Base-by-base conservation (phyloP, 1,140 invertebrate species). In the Heliothis subflexa region DNA sequence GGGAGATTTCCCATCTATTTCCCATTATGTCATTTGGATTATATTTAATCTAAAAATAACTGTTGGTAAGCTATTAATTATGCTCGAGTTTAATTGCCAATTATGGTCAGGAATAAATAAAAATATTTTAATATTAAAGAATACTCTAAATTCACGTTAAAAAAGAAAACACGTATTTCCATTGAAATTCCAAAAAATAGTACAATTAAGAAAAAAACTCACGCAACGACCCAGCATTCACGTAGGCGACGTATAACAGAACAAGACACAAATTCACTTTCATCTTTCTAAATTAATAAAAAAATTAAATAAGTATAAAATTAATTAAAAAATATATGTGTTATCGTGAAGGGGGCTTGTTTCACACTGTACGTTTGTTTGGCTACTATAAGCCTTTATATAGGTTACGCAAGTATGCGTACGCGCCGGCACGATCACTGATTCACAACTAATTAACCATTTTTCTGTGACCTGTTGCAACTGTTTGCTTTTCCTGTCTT, bases 201-300 rank as follows among this genome's bases (percentile, higher is more conserved):
- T n/a, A n/a, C n/a, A n/a, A n/a, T 7, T 14, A 73, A 57, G 54
- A 45, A 21, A 13, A 54, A 78, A 64, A 87, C 86, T 87, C 54
- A 87, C 86, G 86, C 70, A 87, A 33, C 3, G 73, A 72, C 16
- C 73, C 76, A 18, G 82, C 81, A 11, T 45, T 74, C 10, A 68
- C 77, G 71, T 78, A 50, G n/a, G 75, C 73, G 14, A 83, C 47
- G 55, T 71, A 80, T 21, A 33, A 49, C 12, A 78, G 21, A 21
- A 73, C 71, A 16, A 78, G 16, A 78, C 21, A 78, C 55, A 71
- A 50, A 33, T 28, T n/a, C 76, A 70, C 64, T 59, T 61, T 61
- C 45, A 68, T 77, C 18, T 66, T 77, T 33, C 21, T 52, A 78
- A 70, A 66, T 21, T 47, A 25, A 49, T 18, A 73, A 25, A 25